phyloP scores from a whole-genome alignment of 37 sponge, comb jelly and placozoan species.

The Ephydatia muelleri region DNA sequence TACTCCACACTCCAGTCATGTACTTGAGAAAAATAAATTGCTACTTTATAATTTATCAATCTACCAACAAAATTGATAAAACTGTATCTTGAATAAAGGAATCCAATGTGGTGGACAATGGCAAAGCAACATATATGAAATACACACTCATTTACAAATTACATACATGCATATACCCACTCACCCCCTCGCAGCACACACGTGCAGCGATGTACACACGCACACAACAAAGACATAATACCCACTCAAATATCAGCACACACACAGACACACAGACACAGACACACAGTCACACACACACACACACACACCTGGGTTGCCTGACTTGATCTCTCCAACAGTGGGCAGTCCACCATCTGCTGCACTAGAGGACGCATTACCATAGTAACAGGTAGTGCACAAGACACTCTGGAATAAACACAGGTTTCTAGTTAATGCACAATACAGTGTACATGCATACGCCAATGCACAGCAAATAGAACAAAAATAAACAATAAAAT shows the following conservation, averaged over 20 bases:
- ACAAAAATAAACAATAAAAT: too few relatives aligned
- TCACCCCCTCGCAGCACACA: too few relatives aligned
- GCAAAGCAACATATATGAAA: neutral
- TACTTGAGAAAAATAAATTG: too few relatives aligned
- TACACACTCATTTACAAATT: neutral
- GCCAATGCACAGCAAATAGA: too few relatives aligned
- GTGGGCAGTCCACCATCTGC: constrained; percentile 51
- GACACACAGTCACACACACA: neutral
- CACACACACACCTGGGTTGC: neutral
- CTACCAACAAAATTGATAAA: too few relatives aligned
- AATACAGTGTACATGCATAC: neutral
- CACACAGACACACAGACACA: too few relatives aligned
- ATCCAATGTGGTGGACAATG: neutral
- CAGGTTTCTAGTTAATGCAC: neutral
- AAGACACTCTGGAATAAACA: constrained; percentile 22
- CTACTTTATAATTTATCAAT: too few relatives aligned
- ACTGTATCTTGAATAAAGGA: neutral
- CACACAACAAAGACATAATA: too few relatives aligned
- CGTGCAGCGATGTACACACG: too few relatives aligned
- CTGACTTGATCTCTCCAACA: constrained; percentile 36
- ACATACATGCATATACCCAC: constrained; percentile 16
- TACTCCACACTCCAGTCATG: too few relatives aligned
- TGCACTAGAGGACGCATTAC: constrained; percentile 38
- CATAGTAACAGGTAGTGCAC: constrained; percentile 60
- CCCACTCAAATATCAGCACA: too few relatives aligned